Conservation (phyloP, 2,888 invertebrate species). For the Synergus laeviventris region DNA sequence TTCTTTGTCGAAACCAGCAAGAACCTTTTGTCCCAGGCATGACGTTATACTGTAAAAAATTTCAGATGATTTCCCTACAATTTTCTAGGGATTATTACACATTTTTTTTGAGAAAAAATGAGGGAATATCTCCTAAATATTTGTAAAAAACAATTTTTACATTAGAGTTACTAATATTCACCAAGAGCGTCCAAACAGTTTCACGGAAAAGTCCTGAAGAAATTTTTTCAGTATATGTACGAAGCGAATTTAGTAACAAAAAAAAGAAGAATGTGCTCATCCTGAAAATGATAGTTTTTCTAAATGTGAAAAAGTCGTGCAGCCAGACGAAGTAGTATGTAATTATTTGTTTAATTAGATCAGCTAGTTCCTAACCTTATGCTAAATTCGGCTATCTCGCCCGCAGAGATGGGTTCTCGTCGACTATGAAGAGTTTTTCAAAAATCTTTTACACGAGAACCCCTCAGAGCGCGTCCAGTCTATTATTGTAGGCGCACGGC, state of each 20-base stretch:
- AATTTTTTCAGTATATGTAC: no score
- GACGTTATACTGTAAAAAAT: no score
- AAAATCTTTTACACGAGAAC: constrained; percentile 59
- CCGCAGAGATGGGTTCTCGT: constrained; percentile 71
- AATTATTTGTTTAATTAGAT: constrained; percentile 67
- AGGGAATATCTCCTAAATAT: no score
- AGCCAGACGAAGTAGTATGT: constrained; percentile 63
- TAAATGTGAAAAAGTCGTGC: constrained; percentile 53
- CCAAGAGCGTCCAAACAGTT: no score
- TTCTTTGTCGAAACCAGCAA: neutral
- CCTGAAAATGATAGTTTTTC: constrained; percentile 11
- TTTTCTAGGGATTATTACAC: no score
- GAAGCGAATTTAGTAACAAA: neutral
- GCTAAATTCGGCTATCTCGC: constrained; percentile 72
- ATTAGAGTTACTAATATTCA: no score
- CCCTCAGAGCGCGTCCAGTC: constrained; percentile 75
- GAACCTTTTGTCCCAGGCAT: no score
- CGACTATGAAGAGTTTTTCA: constrained; percentile 47
- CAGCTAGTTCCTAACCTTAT: constrained; percentile 69
- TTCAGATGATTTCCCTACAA: no score
- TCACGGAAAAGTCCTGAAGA: no score
- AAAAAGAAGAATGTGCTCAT: constrained; percentile 15
- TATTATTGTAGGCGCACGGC: constrained; percentile 62
- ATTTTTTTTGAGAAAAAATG: no score
- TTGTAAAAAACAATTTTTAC: no score